Percentiles rank a stretch among this genome's conserved stretches.
phyloP scores from a whole-genome alignment of 1,140 invertebrate genomes.

The Heliconius hewitsoni region DNA sequence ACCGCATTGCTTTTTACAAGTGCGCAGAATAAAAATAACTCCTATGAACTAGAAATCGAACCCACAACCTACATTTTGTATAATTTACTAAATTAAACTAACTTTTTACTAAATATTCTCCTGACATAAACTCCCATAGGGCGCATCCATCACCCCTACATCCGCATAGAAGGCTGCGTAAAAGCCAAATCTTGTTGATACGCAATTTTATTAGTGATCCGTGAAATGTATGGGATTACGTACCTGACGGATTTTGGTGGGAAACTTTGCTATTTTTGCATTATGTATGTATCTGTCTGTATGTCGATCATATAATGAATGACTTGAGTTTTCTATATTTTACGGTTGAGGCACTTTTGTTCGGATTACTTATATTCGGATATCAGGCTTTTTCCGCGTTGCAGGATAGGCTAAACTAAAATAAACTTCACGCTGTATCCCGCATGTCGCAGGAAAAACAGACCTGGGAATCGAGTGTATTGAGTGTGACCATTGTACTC shows the following conservation, averaged over 20 bases:
- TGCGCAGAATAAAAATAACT: no score
- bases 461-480: neutral
- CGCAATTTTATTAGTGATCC: constrained; percentile 30
- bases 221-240: constrained; percentile 25
- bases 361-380: no score
- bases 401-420: no score
- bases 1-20: no score
- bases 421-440: neutral
- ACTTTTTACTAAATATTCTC: neutral
- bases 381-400: no score
- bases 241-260: neutral
- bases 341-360: no score
- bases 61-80: no score
- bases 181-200: constrained; percentile 29
- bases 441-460: neutral
- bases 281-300: neutral
- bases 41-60: no score
- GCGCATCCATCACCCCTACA: constrained; percentile 15
- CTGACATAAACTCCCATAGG: neutral
- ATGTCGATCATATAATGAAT: neutral
- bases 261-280: constrained; percentile 1
- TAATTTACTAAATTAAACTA: neutral
- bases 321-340: no score
- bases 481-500: no score
- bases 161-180: constrained; percentile 17